phyloP scores from a whole-genome alignment of 2,888 invertebrate genomes.

The Aporophyla nigra region DNA sequence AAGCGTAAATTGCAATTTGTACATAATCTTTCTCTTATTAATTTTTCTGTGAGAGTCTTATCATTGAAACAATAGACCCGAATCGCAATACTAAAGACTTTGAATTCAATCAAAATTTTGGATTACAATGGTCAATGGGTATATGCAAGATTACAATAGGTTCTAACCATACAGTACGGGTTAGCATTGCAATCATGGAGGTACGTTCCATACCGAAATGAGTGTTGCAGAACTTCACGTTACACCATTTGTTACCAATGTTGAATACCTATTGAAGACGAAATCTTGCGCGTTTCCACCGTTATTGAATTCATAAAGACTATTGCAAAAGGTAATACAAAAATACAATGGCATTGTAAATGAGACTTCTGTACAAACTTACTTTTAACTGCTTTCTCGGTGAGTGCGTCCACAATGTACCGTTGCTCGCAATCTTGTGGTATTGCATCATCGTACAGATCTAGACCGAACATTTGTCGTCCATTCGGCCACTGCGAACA shows the following conservation, averaged over 20 bases:
- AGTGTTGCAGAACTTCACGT: constrained; percentile 42
- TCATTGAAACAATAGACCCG: constrained; percentile 23
- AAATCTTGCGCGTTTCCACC: constrained; percentile 50
- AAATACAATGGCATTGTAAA: constrained; percentile 46
- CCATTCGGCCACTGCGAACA: constrained; percentile 85
- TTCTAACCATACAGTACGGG: constrained; percentile 9
- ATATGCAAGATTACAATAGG: constrained; percentile 36
- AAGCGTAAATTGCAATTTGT: neutral
- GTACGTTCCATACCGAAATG: constrained; percentile 13
- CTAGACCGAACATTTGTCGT: constrained; percentile 80
- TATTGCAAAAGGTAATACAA: constrained; percentile 41
- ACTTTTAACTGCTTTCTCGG: constrained; percentile 84
- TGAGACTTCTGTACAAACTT: constrained; percentile 66
- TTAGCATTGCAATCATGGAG: constrained; percentile 26
- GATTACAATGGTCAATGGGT: constrained; percentile 28
- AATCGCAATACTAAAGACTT: neutral
- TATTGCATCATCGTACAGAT: constrained; percentile 81
- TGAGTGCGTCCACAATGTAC: constrained; percentile 85
- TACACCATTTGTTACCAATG: constrained; percentile 36
- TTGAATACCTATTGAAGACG: constrained; percentile 42
- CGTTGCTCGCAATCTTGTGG: constrained; percentile 83
- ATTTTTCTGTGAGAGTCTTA: neutral
- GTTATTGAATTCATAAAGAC: constrained; percentile 50
- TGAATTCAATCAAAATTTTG: constrained; percentile 30
- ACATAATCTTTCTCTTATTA: neutral